Conservation (phyloP, 2,888 invertebrate genomes). For the Melanophora roralis region DNA sequence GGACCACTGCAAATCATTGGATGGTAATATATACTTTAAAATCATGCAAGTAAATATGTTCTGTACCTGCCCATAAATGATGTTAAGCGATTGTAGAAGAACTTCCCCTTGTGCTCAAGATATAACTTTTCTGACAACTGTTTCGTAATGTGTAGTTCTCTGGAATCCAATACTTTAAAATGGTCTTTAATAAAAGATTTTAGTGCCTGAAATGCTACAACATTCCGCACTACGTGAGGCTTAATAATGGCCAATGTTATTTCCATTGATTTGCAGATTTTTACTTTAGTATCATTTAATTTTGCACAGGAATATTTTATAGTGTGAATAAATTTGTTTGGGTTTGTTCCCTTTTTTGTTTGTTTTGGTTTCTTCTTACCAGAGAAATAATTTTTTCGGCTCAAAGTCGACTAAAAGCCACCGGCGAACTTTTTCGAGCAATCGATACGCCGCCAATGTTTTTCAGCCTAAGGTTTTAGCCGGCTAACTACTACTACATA, state of each 20-base stretch:
- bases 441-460: too few species aligned
- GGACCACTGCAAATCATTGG: slow-evolving; percentile 82
- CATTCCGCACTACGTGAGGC: slow-evolving; percentile 89
- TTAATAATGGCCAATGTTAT: slow-evolving; percentile 92
- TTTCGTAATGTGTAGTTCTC: slow-evolving; percentile 80
- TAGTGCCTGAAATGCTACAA: slow-evolving; percentile 83
- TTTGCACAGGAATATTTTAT: too few species aligned
- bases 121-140: slow-evolving; percentile 87
- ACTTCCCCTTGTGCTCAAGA: slow-evolving; percentile 87
- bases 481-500: too few species aligned
- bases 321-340: neutral
- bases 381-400: too few species aligned
- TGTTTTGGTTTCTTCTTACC: too few species aligned
- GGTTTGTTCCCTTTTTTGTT: neutral
- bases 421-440: too few species aligned
- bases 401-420: too few species aligned
- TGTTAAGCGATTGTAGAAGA: slow-evolving; percentile 88
- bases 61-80: slow-evolving; percentile 88
- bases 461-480: too few species aligned
- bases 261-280: slow-evolving; percentile 78
- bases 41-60: neutral
- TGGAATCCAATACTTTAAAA: slow-evolving; percentile 86
- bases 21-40: neutral
- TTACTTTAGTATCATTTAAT: too few species aligned
- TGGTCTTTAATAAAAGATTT: slow-evolving; percentile 82